Evolutionary conservation across 2,113 vertebrate genomes (phyloP), one percentile per base, ranked within the genome.

Genomic region (Mellivora capensis): DNA sequence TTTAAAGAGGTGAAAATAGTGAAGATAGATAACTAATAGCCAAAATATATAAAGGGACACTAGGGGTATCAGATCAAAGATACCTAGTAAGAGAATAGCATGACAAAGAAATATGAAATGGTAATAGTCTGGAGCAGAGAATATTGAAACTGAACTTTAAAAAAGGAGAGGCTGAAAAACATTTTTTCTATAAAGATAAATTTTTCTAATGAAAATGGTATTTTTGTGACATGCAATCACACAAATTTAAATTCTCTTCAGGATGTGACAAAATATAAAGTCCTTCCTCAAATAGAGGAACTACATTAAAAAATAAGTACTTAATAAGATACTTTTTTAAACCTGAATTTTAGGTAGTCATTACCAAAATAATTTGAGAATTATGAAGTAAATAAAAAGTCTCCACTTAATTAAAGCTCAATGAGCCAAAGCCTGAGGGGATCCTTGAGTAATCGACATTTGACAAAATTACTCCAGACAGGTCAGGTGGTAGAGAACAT

Each of bases 341-440:
- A 87, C 15, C 64, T 87, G 47, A 82, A 87, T 91, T 91, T 69
- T 34, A 59, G 27, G 59, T 77, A 91, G 34, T 83, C 42, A 77
- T 54, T 42, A 34, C 54, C 39, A 72, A 62, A 62, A 54, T 27
- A 85, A 72, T 23, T 4, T n/a, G 79, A 44, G 34, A 52, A 79
- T 61, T 90, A 76, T 74, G 13, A 49, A 83, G 39, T 69, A 87
- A 94, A 94, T 91, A 91, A 76, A 94, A 91, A 21, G 20, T 44
- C 67, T 42, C 29, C 42, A 52, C 47, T 69, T 61, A 85, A 85
- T 85, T 72, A 92, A 92, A 83, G 21, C 39, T 71, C 34, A 13
- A 37, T 77, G n/a, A 84, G n/a, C 20, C 42, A 77, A 0, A 71
- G 67, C 39, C 76, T 82, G 23, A n/a, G 27, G 47, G 8, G 6